phyloP scores from a whole-genome alignment of 2,113 vertebrate genomes.

The Alouatta palliata region DNA sequence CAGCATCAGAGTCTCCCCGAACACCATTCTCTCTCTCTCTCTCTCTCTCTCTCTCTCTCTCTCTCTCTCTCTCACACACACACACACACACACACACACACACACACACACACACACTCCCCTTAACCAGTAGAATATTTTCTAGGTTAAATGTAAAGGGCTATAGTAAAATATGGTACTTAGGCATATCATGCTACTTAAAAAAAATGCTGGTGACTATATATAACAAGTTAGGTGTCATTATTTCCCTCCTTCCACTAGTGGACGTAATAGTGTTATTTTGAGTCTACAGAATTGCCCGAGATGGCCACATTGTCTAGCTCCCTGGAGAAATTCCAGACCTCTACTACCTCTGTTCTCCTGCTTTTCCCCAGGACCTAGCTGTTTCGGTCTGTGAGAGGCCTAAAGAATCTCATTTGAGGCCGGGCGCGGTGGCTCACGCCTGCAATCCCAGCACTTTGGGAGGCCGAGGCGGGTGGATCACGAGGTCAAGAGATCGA shows the following conservation, averaged over 20 bases:
- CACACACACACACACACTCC: no score
- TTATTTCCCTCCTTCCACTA: not conserved
- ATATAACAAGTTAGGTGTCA: not conserved
- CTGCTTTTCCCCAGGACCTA: not conserved
- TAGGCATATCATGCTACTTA: not conserved
- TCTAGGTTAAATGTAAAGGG: not conserved
- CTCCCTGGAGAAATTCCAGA: not conserved
- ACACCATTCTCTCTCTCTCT: not conserved
- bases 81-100: not conserved
- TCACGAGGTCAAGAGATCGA: no score
- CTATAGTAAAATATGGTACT: not conserved
- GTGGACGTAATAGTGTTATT: not conserved
- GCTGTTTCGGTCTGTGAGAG: not conserved
- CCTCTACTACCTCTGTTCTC: not conserved
- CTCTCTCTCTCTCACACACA: no score
- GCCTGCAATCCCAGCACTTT: no score
- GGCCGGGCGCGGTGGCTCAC: no score
- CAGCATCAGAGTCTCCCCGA: not conserved
- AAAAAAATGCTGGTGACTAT: not conserved
- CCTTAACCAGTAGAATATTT: not conserved
- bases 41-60: no score
- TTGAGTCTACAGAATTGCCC: not conserved
- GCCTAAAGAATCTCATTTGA: not conserved
- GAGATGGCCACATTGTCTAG: not conserved
- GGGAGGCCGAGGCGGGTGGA: no score